Base-by-base conservation (phyloP, 2,888 invertebrate species). In the Aplocera efformata region DNA sequence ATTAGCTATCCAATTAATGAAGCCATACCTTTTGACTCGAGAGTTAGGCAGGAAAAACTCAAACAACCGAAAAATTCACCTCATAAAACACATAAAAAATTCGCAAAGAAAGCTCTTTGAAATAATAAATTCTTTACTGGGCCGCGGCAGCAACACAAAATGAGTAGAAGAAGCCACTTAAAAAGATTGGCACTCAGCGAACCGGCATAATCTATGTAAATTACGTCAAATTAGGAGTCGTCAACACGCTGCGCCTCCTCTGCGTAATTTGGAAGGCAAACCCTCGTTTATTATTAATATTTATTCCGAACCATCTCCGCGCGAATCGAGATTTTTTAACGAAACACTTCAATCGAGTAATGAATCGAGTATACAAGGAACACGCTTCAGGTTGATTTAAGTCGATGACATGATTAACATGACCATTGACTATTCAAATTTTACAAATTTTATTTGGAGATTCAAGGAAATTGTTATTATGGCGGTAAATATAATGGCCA, bases 181-280 rank as follows among this genome's bases (percentile, higher is more conserved):
- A 82, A 88, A 85, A 88, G 85, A 88, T 86, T 88, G 86, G 80
- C 86, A 88, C 86, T 88, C 86, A 88, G 73, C 86, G 85, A 79
- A 71, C 81, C 77, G 83, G 84, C 78, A 85, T 88, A 88, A 88
- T 88, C 86, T 84, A 88, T 86, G 86, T 77, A 86, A 88, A 88
- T 88, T 82, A 85, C 82, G 77, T 79, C 82, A 86, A 86, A 88
- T 88, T 88, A 88, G 84, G 81, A 82, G 73, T 83, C 81, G 84
- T 84, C 86, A 85, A 84, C 86, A 84, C 84, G 70, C 71, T 71
- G 67, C 69, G 69, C 72, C 79, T 75, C 69, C 71, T 69, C 73
- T 57, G 59, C 68, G 79, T 82, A 84, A 86, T 83, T 84, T 76
- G 69, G 74, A 72, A 79, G 75, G 84, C 81, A 84, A 84, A 83